These are phyloP conservation scores for Cynocephalus volans DNA, from an alignment of 2,113 vertebrate genomes.

Conservation along the genomic window DNA sequence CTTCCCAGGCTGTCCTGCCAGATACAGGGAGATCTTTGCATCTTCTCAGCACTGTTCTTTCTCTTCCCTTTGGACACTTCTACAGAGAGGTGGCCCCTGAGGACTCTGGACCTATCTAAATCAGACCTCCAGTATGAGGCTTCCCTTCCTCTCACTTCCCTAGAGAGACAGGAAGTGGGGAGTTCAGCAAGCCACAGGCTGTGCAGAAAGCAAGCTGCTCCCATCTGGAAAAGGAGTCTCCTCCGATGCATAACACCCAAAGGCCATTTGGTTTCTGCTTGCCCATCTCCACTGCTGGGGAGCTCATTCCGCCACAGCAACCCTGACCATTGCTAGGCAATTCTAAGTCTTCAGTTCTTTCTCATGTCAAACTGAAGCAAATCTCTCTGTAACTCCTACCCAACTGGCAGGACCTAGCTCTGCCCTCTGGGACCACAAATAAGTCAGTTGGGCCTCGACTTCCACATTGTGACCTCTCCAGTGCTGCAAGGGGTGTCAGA, in stretches of 20 bases:
- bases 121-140: neutral
- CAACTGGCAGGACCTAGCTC: neutral
- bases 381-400: neutral
- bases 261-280: neutral
- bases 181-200: neutral
- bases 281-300: neutral
- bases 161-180: neutral
- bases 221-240: neutral
- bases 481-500: accelerated
- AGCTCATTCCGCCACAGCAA: neutral
- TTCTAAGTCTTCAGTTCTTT: neutral
- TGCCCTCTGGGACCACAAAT: neutral
- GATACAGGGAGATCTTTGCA: neutral
- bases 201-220: neutral
- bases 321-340: neutral
- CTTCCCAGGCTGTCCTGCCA: neutral
- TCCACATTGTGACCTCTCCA: neutral
- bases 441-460: neutral
- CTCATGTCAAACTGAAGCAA: neutral
- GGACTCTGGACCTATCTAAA: neutral
- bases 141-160: neutral
- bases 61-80: neutral
- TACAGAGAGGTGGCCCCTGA: neutral
- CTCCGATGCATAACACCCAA: accelerated
- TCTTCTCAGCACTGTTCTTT: neutral